A percentile compares a stretch with the other conserved stretches of the same genome.
Conservation (phyloP, 1,140 invertebrate genomes). For the Bombus superbus region DNA sequence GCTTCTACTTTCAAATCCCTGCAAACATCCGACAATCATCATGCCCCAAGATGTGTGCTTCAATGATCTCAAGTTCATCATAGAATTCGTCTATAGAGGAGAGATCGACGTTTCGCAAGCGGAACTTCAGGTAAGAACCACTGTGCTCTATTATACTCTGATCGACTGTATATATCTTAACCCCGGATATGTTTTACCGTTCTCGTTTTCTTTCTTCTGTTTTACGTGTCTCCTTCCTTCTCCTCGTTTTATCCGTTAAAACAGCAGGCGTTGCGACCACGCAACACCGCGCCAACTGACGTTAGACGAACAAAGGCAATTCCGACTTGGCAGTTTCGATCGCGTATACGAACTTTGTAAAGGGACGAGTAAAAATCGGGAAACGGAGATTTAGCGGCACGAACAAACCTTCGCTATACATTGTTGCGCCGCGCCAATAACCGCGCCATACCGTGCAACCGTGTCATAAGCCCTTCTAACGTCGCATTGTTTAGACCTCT, state of each 20-base stretch:
- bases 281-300: background rate
- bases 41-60: slow-evolving; percentile 91
- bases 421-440: background rate
- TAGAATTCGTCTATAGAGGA: slow-evolving; percentile 92
- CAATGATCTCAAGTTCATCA: slow-evolving; percentile 90
- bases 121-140: slow-evolving; percentile 86
- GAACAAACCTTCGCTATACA: background rate
- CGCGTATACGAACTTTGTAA: background rate
- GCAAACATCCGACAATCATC: slow-evolving; percentile 90
- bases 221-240: background rate
- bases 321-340: background rate
- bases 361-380: background rate
- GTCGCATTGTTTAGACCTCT: background rate
- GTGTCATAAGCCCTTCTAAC: background rate
- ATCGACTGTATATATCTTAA: no score
- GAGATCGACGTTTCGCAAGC: slow-evolving; percentile 91
- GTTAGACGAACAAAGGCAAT: background rate
- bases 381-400: background rate
- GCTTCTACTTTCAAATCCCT: slow-evolving; percentile 88
- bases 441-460: background rate
- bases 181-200: no score
- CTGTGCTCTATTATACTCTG: background rate
- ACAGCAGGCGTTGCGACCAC: background rate
- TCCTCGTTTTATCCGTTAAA: background rate
- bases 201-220: background rate